Evolutionary conservation across 2,113 vertebrate genomes (phyloP).

Genomic region (Holacanthus passer): DNA sequence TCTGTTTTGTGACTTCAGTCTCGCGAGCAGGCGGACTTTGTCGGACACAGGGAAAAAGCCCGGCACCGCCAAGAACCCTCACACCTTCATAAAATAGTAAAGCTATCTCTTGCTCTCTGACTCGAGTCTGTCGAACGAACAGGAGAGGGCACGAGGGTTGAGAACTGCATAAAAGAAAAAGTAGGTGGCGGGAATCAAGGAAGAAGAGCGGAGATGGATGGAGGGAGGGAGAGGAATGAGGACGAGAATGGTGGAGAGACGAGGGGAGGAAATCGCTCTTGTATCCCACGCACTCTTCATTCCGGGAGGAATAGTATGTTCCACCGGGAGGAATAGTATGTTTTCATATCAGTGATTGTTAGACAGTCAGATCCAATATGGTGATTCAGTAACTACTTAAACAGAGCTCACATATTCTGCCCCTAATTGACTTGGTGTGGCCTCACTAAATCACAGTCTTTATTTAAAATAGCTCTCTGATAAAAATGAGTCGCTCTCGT

Average conservation of each 20-base stretch:
- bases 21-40: constrained; percentile 66
- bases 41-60: constrained; percentile 70
- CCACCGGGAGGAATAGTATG: constrained; percentile 40
- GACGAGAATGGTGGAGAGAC: constrained; percentile 21
- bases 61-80: constrained; percentile 59
- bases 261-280: constrained; percentile 53
- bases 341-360: constrained; percentile 75
- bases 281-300: constrained; percentile 24
- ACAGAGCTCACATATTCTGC: constrained; percentile 68
- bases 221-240: constrained; percentile 29
- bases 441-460: constrained; percentile 75
- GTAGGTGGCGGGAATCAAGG: constrained; percentile 50
- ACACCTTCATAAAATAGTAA: constrained; percentile 81
- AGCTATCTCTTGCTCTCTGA: constrained; percentile 73
- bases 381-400: constrained; percentile 72
- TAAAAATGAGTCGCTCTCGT: constrained; percentile 58
- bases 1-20: constrained; percentile 43
- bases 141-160: constrained; percentile 76
- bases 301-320: constrained; percentile 55
- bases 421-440: constrained; percentile 80
- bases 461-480: constrained; percentile 74
- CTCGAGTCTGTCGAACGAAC: constrained; percentile 77
- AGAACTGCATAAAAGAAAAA: constrained; percentile 73
- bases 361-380: constrained; percentile 73
- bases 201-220: constrained; percentile 18